A percentile compares a stretch with the other conserved stretches of the same genome.
These are phyloP conservation scores for Pseudococcus viburni DNA, from an alignment of 2,888 invertebrate species.

Conservation along the genomic window DNA sequence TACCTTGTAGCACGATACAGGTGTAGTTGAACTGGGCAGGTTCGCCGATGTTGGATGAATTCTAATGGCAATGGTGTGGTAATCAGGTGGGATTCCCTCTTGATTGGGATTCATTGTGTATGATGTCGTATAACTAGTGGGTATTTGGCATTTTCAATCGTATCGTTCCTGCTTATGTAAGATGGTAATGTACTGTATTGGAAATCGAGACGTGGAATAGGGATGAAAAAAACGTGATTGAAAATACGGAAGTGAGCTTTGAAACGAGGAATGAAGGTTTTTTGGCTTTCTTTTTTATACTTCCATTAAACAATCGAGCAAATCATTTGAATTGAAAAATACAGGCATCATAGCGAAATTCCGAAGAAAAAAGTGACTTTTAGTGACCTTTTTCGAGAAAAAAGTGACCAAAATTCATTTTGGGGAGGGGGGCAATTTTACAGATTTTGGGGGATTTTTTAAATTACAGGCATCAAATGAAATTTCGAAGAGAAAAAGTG, in stretches of 20 bases:
- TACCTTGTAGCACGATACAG: not conserved
- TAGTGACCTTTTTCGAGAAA: too few species aligned
- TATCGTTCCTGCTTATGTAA: not conserved
- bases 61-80: not conserved
- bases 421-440: too few species aligned
- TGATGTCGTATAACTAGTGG: not conserved
- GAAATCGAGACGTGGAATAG: not conserved
- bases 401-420: too few species aligned
- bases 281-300: not conserved
- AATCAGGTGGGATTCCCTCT: not conserved
- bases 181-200: not conserved
- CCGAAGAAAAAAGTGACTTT: too few species aligned
- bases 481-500: too few species aligned
- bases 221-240: not conserved
- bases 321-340: not conserved
- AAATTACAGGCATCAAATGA: too few species aligned
- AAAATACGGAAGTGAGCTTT: not conserved
- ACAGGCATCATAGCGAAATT: too few species aligned
- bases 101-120: not conserved
- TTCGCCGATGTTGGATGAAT: not conserved
- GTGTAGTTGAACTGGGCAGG: constrained; percentile 14
- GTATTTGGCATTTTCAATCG: constrained; percentile 2
- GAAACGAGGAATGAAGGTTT: not conserved
- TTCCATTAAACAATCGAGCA: not conserved
- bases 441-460: too few species aligned